phyloP scores from a whole-genome alignment of 2,888 invertebrate genomes.

The Plagodis dolabraria region DNA sequence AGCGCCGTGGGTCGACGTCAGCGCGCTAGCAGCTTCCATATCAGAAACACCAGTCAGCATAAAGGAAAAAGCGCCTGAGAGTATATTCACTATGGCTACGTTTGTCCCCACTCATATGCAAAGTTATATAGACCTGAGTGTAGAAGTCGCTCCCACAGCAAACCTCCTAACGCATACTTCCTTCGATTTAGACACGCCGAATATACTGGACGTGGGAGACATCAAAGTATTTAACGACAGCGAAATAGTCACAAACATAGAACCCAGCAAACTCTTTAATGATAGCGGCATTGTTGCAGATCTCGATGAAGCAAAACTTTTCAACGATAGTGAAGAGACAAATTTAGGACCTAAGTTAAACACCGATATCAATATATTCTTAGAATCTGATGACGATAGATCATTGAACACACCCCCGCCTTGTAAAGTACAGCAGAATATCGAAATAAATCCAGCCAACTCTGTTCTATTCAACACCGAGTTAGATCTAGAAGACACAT shows the following conservation, averaged over 20 bases:
- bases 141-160: conserved; percentile 64
- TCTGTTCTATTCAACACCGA: conserved; percentile 80
- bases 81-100: conserved; percentile 82
- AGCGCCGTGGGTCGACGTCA: conserved; percentile 90
- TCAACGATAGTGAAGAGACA: conserved; percentile 17
- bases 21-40: conserved; percentile 87
- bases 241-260: conserved; percentile 69
- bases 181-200: conserved; percentile 71
- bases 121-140: conserved; percentile 81
- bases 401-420: conserved; percentile 72
- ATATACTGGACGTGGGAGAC: conserved; percentile 66
- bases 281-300: conserved; percentile 37
- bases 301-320: conserved; percentile 35
- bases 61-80: conserved; percentile 84
- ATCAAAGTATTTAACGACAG: conserved; percentile 75
- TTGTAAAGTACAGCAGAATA: conserved; percentile 69
- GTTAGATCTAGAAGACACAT: conserved; percentile 76
- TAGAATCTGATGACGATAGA: conserved; percentile 59
- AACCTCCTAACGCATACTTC: conserved; percentile 67
- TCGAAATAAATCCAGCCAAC: conserved; percentile 80
- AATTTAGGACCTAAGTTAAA: conserved; percentile 31
- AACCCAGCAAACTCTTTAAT: conserved; percentile 50
- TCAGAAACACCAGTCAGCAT: conserved; percentile 87
- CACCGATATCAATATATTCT: conserved; percentile 49
- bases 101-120: conserved; percentile 88